Evolutionary conservation across 2,113 vertebrate genomes (phyloP).

Genomic region (Protomyctophum bolini): DNA sequence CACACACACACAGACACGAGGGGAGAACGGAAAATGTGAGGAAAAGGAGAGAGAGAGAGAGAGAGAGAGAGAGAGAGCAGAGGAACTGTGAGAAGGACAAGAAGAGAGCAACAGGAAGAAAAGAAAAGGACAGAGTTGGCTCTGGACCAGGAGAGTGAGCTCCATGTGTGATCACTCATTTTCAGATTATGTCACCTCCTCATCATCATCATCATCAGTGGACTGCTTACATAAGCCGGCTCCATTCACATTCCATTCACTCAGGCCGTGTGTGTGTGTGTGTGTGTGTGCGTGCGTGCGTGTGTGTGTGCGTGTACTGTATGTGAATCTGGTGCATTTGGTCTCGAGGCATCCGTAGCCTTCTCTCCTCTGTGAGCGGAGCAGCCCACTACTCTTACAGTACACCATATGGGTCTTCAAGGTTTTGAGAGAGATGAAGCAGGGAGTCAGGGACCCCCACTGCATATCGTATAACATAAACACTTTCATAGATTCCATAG

Average conservation of each 20-base stretch:
- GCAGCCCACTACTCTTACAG: no score
- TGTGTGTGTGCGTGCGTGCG: no score
- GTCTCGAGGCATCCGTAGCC: no score
- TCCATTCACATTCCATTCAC: conserved; percentile 52
- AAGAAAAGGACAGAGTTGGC: conserved; percentile 28
- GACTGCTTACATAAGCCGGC: conserved; percentile 70
- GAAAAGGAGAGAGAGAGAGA: not conserved
- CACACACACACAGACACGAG: not conserved
- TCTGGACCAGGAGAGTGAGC: conserved; percentile 42
- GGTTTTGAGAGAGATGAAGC: no score
- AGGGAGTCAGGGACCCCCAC: no score
- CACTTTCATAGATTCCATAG: no score
- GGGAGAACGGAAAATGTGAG: not conserved
- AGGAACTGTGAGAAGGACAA: not conserved
- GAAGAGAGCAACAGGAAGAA: conserved; percentile 15
- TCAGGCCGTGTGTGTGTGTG: no score
- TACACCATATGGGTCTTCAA: no score
- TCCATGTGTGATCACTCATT: conserved; percentile 71
- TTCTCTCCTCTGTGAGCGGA: no score
- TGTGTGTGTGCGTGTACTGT: not conserved
- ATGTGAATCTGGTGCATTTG: no score
- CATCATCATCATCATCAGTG: conserved; percentile 65
- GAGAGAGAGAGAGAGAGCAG: no score
- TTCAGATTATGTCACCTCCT: conserved; percentile 70
- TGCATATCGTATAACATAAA: no score